Evolutionary conservation across 2,888 invertebrate species (phyloP).

Genomic region (Chrysina gloriosa): DNA sequence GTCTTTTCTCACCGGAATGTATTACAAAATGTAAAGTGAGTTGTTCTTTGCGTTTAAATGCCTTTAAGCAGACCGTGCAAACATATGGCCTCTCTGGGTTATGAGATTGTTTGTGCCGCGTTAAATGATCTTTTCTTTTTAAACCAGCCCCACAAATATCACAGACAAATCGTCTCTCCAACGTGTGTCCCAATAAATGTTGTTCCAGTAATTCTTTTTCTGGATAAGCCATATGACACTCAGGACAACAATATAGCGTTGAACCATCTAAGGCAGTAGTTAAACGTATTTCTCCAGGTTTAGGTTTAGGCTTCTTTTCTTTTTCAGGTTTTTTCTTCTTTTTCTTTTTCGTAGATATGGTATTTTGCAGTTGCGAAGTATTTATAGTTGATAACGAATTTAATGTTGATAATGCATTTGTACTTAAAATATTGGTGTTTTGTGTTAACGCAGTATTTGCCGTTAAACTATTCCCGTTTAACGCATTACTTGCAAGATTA

Average conservation of each 20-base stretch:
- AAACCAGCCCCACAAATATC: slow-evolving; percentile 90
- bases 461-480: slow-evolving; percentile 60
- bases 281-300: slow-evolving; percentile 85
- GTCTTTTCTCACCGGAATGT: slow-evolving; percentile 89
- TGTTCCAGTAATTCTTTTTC: slow-evolving; percentile 86
- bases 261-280: slow-evolving; percentile 86
- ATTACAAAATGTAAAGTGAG: slow-evolving; percentile 89
- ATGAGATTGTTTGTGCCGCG: slow-evolving; percentile 88
- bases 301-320: slow-evolving; percentile 85
- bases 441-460: slow-evolving; percentile 50
- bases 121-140: slow-evolving; percentile 88
- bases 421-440: slow-evolving; percentile 60
- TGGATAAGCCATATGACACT: slow-evolving; percentile 91
- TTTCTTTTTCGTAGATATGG: slow-evolving; percentile 75
- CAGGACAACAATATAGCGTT: slow-evolving; percentile 87
- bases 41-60: slow-evolving; percentile 90
- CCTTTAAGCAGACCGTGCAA: slow-evolving; percentile 88
- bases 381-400: slow-evolving; percentile 65
- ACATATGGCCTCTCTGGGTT: slow-evolving; percentile 90
- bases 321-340: slow-evolving; percentile 82
- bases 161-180: slow-evolving; percentile 87
- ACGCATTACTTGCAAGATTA: slow-evolving; percentile 50
- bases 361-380: slow-evolving; percentile 58
- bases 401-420: slow-evolving; percentile 67
- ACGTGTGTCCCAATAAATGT: slow-evolving; percentile 86